Evolutionary conservation across 1,140 invertebrate genomes (phyloP), one percentile per base, ranked within the genome.

Genomic region (Drosophila eugracilis): DNA sequence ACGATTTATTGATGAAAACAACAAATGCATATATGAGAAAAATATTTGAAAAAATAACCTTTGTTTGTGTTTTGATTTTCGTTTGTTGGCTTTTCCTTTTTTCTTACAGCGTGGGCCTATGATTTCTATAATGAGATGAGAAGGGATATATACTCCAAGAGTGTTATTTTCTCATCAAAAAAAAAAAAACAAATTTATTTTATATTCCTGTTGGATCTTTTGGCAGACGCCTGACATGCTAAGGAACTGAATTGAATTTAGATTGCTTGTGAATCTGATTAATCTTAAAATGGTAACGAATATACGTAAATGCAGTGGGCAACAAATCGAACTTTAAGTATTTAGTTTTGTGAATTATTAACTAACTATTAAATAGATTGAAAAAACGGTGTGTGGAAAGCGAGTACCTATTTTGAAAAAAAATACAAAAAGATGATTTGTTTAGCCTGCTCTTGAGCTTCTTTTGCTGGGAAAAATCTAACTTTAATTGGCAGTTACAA

Each of bases 231-330:
- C 15, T 30, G 36, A 49, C 47, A 70, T 54, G 77, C 54, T 59
- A 74, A 74, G 59, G 83, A 83, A 86, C 83, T 86, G 83, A 86
- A 78, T 88, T 88, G 78, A 88, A 88, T 88, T 83, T 83, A 86
- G 44, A 85, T 66, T 69, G 67, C 71, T 72, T 73, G 44, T 54
- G 55, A 57, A 55, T 30, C 59, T 54, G 49, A 53, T 37, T 47
- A 37, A 85, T 69, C 55, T 60, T 86, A 77, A 77, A 85, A 80
- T 85, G 69, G 81, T 78, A 86, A 88, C 81, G 74, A 60, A 86
- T 86, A 86, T 86, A 86, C 81, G 81, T 86, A 86, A 85, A 47
- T 74, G 83, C 57, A 60, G 75, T 80, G 81, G 78, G 81, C 78
- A 74, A 86, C 62, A 86, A 85, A 86, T 84, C 75, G 80, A 85